Evolutionary conservation across 2,888 invertebrate species (phyloP).

Genomic region (Cotesia congregata): DNA sequence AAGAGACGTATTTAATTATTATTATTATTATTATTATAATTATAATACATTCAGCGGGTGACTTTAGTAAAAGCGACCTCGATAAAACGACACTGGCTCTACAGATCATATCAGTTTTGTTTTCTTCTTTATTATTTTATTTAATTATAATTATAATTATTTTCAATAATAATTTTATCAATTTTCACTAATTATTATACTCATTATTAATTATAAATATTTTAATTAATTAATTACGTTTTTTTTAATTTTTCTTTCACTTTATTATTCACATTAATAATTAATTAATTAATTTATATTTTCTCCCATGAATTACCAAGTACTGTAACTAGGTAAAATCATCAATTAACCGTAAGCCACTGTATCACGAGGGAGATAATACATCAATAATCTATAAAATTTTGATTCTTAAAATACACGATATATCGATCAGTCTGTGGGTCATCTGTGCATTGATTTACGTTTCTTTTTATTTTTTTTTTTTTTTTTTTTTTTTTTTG

Average conservation of each 20-base stretch:
- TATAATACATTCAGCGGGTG: constrained; percentile 35
- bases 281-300: neutral
- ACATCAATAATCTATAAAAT: constrained; percentile 45
- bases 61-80: constrained; percentile 61
- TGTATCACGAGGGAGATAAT: constrained; percentile 48
- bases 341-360: constrained; percentile 46
- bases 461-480: neutral
- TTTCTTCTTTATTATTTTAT: neutral
- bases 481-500: constrained; percentile 38
- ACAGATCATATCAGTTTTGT: constrained; percentile 60
- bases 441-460: constrained; percentile 60
- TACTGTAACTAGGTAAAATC: constrained; percentile 14
- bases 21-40: constrained; percentile 6
- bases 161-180: constrained; percentile 38
- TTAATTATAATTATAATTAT: constrained; percentile 48
- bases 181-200: constrained; percentile 32
- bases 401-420: constrained; percentile 58
- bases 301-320: neutral
- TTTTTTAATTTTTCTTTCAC: neutral
- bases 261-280: constrained; percentile 1
- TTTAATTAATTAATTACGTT: constrained; percentile 28
- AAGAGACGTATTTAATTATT: constrained; percentile 14
- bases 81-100: constrained; percentile 63
- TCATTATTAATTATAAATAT: constrained; percentile 5
- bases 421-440: constrained; percentile 60